Conservation (phyloP, 2,888 invertebrate species). For the Strigamia maritima region DNA sequence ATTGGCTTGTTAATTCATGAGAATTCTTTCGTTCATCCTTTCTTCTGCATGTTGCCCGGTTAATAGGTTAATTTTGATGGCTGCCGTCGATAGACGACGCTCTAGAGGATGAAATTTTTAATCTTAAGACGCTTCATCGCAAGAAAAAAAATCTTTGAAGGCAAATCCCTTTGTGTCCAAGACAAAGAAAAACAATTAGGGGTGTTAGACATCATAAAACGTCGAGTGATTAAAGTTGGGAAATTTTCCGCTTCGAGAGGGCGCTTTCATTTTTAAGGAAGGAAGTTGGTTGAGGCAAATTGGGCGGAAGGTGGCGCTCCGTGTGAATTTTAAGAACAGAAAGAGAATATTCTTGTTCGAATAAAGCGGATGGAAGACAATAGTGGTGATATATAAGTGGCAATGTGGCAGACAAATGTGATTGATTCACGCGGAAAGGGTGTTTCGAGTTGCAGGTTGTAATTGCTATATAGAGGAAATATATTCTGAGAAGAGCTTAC, state of each 20-base stretch:
- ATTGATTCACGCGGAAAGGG: too few relatives aligned
- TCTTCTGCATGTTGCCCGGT: background rate
- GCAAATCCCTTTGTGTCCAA: constrained; percentile 2
- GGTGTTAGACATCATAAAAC: constrained; percentile 6
- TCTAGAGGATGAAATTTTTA: background rate
- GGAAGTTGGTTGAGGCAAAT: background rate
- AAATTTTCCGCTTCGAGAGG: constrained; percentile 11
- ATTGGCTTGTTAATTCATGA: too few relatives aligned
- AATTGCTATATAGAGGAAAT: too few relatives aligned
- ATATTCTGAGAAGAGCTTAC: too few relatives aligned
- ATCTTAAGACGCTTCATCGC: background rate
- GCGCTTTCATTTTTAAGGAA: background rate
- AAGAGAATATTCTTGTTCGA: too few relatives aligned
- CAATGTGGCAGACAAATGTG: too few relatives aligned
- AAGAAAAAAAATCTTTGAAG: background rate
- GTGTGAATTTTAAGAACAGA: background rate
- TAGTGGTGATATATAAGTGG: too few relatives aligned
- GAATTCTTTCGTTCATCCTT: too few relatives aligned
- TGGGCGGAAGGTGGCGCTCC: constrained; percentile 21
- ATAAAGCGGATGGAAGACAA: too few relatives aligned
- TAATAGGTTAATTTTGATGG: constrained; percentile 23
- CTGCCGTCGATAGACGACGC: background rate
- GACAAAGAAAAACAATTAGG: constrained; percentile 25
- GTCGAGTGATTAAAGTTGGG: constrained; percentile 11
- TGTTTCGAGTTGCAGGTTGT: too few relatives aligned